Percentiles rank a stretch among this genome's conserved stretches.
phyloP scores from a whole-genome alignment of 1,140 invertebrate species.

The Papilio helenus region DNA sequence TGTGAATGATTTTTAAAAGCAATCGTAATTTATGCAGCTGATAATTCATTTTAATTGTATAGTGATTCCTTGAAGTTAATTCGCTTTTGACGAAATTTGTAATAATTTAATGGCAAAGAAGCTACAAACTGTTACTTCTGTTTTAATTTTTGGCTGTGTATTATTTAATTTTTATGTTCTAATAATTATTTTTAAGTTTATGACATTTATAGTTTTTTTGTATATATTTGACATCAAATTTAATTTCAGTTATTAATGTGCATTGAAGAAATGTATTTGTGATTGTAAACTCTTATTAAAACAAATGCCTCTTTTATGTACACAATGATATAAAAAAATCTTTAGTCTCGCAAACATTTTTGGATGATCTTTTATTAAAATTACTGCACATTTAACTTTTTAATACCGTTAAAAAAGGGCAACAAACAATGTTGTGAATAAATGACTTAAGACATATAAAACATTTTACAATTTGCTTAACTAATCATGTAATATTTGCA shows the following conservation, averaged over 20 bases:
- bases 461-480: background rate
- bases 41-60: background rate
- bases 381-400: background rate
- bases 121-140: background rate
- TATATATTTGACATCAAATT: background rate
- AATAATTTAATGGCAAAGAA: background rate
- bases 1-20: background rate
- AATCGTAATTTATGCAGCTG: background rate
- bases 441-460: background rate
- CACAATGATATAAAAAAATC: too few species aligned
- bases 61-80: background rate
- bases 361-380: too few species aligned
- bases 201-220: background rate
- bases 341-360: too few species aligned
- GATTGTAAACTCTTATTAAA: background rate
- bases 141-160: background rate
- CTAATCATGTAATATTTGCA: background rate
- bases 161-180: slow-evolving; percentile 13
- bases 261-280: background rate
- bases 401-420: background rate
- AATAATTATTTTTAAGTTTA: slow-evolving; percentile 1
- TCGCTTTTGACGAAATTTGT: background rate
- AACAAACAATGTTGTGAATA: background rate
- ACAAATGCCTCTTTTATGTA: too few species aligned
- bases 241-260: background rate